Evolutionary conservation across 2,888 invertebrate genomes (phyloP), one percentile per base, ranked within the genome.

Genomic region (Eubasilissa splendida): DNA sequence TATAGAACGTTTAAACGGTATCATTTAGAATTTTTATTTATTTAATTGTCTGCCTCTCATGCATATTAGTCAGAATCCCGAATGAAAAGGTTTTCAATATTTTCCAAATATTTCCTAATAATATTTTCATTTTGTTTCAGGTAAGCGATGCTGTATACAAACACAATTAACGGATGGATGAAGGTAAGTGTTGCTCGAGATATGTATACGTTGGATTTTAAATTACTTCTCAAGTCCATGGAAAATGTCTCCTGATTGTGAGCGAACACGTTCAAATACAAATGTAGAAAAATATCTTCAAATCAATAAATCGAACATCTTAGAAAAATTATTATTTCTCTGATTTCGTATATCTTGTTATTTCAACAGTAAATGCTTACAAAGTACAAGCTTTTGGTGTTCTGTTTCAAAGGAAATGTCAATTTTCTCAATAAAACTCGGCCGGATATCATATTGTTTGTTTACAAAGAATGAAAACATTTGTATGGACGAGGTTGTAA

Each of bases 401-500:
- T 54, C 22, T 54, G 52, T 70, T 70, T 54, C 70, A 70, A 70
- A 70, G 54, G 31, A 54, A 70, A 70, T 70, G 70, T 70, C 70
- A 70, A 70, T 31, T 70, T 70, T 70, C 53, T 70, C 70, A 70
- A 70, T 70, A 70, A 70, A 70, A 70, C 70, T 54, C 70, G 54
- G 53, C 11, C 70, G 70, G 70, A 70, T 70, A 70, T 70, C 70
- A 70, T 70, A 70, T 70, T 70, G 53, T 70, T 70, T 70, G 70
- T 70, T 70, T 70, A 70, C 70, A 70, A 70, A 70, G 70, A 70
- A 70, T 31, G 68, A 53, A 54, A 54, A 70, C 70, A 53, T 70
- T 70, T 70, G 70, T 70, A 70, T 70, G 70, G 70, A 14, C 54
- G 11, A 22, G 31, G 70, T 70, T 53, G 53, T 70, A 70, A 70